Evolutionary conservation across 2,888 invertebrate genomes (phyloP).

Genomic region (Heliothis peltigera): DNA sequence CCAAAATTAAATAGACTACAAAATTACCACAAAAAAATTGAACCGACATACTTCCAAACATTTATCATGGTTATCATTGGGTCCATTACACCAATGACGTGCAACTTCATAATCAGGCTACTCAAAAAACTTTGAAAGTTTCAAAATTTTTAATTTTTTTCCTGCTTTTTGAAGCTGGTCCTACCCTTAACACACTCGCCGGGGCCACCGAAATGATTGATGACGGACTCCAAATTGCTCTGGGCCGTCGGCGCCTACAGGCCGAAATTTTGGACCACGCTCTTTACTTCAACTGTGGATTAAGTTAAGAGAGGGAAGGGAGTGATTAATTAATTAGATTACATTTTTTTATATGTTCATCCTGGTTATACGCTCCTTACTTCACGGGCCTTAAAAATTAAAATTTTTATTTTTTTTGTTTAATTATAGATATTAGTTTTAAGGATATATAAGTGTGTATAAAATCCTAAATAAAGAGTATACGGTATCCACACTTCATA

Average conservation of each 20-base stretch:
- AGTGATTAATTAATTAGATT: not conserved
- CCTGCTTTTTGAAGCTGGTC: constrained; percentile 16
- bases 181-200: constrained; percentile 54
- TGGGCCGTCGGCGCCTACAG: constrained; percentile 55
- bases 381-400: too few relatives aligned
- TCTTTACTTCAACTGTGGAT: constrained; percentile 54
- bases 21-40: constrained; percentile 24
- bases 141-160: constrained; percentile 8
- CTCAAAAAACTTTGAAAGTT: constrained; percentile 17
- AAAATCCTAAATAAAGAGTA: too few relatives aligned
- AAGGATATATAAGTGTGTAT: too few relatives aligned
- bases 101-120: constrained; percentile 13
- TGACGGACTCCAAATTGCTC: constrained; percentile 61
- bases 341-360: too few relatives aligned
- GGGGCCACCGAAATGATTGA: constrained; percentile 66
- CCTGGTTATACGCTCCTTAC: too few relatives aligned
- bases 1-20: not conserved
- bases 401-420: too few relatives aligned
- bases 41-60: constrained; percentile 39
- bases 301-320: constrained; percentile 35
- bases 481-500: too few relatives aligned
- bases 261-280: constrained; percentile 57
- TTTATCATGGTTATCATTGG: too few relatives aligned
- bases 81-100: constrained; percentile 38
- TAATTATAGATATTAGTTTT: too few relatives aligned